Conservation (phyloP, 2,888 invertebrate species). For the Diarsia brunnea region DNA sequence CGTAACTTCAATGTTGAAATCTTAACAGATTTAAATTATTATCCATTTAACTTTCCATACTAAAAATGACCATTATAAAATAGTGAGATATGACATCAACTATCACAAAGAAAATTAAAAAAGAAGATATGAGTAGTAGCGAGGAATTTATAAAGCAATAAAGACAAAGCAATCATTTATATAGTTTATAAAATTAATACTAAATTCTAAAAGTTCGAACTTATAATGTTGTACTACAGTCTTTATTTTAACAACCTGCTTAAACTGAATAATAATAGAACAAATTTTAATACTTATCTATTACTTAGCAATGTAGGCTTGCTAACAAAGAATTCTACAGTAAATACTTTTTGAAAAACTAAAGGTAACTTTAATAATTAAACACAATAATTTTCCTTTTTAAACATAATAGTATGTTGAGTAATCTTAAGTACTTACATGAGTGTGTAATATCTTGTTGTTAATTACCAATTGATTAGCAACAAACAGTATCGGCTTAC, state of each 20-base stretch:
- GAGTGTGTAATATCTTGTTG: slow-evolving; percentile 61
- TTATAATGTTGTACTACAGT: neutral
- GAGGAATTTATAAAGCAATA: neutral
- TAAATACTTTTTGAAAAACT: slow-evolving; percentile 9
- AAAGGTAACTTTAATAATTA: neutral
- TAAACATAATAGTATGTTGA: slow-evolving; percentile 2
- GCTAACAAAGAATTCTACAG: neutral
- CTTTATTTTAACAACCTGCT: neutral
- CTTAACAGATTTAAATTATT: slow-evolving; percentile 10
- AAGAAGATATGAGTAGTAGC: neutral
- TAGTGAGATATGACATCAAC: slow-evolving; percentile 9
- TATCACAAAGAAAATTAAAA: neutral
- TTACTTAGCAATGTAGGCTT: slow-evolving; percentile 4
- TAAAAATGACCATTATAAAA: slow-evolving; percentile 22
- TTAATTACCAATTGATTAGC: slow-evolving; percentile 71
- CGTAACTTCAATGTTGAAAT: slow-evolving; percentile 18
- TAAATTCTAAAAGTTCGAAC: neutral
- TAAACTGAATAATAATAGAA: slow-evolving; percentile 1
- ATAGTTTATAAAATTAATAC: neutral
- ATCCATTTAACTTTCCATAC: slow-evolving; percentile 36
- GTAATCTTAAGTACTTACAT: neutral
- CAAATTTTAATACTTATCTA: slow-evolving; percentile 7
- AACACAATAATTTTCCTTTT: neutral
- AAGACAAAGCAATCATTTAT: neutral
- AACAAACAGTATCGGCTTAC: slow-evolving; percentile 67